Evolutionary conservation across 2,113 vertebrate species (phyloP), one percentile per base, ranked within the genome.

Genomic region (Heterochromis multidens): DNA sequence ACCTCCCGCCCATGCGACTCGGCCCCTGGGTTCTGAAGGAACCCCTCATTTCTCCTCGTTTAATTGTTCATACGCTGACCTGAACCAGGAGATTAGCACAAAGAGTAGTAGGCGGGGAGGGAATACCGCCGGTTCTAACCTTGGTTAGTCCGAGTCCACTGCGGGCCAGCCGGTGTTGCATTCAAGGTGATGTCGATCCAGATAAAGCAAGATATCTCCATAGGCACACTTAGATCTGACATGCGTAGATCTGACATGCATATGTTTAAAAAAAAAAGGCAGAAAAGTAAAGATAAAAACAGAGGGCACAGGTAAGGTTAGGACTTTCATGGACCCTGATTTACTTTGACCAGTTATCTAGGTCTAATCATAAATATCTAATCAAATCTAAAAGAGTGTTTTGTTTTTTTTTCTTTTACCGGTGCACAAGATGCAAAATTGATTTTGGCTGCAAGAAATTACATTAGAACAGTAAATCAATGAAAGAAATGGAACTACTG

Each of bases 1-100:
- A 92, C 93, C 86, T 88, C 91, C 77, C 76, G 23, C 89, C 90
- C 85, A 57, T 84, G 62, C 61, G 77, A 82, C 93, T 80, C 56
- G 85, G 84, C 91, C 84, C 80, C 6, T 29, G 86, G 90, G 86
- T 88, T 54, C 86, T 70, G 79, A 58, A 87, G 82, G 82, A 92
- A 82, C 82, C 31, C 14, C 82, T 87, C 77, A 31, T 85, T 89
- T 93, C 89, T 91, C 82, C 89, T 89, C 82, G 62, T 92, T 92
- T 94, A 95, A 94, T 95, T 95, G 91, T 94, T 93, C 80, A 87
- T 35, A 60, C 33, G 31, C 78, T 92, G 93, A 94, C 93, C 93
- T 82, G 62, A 74, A 88, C 65, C 62, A 80, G 82, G 85, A 94
- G 91, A 95, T 94, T 93, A 91, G 90, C 40, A 25, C 37, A 80